Base-by-base conservation (phyloP, 2,888 invertebrate species). In the Cantharis lateralis region DNA sequence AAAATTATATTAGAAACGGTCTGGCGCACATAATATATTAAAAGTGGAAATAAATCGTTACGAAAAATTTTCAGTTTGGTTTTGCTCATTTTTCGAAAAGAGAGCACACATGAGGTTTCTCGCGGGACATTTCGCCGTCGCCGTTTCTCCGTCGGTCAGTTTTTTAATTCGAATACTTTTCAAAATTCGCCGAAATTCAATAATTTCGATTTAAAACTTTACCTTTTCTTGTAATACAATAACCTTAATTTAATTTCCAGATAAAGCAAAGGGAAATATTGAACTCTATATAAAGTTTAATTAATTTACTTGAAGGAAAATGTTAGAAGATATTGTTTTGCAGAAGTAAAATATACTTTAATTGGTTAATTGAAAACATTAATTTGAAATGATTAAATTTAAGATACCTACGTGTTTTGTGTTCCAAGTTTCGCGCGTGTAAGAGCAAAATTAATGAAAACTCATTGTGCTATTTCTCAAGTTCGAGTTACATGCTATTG, bases 331-430 rank as follows among this genome's bases (percentile, higher is more conserved):
- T 48, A 48, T 48, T 48, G 48, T 48, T 48, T 48, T 7, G 48
- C 2, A n/a, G 48, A 48, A 48, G n/a, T 48, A 48, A 48, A 48
- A 48, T 48, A 48, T 48, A 48, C 48, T 48, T 48, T 48, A 48
- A 48, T 48, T 48, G 48, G 48, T 48, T 48, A 48, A 48, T 48
- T 48, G 48, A 20, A 66, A 66, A 66, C 64, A 66, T 66, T 20
- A 66, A 66, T 66, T 66, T 24, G 18, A 66, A 66, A 66, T 66
- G 24, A 66, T 66, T 66, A 66, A 66, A 66, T 66, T 66, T 66
- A 20, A 18, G 64, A n/a, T 66, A 16, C n/a, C n/a, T 66, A 20
- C 24, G 64, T 66, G 18, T 66, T 18, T 66, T 66, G 64, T n/a
- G 24, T 15, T 20, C 24, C 11, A 66, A 66, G 64, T 20, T 24